A percentile compares a stretch with the other conserved stretches of the same genome.
Evolutionary conservation across 2,113 vertebrate species (phyloP).

Genomic region (Chaetops frenatus): DNA sequence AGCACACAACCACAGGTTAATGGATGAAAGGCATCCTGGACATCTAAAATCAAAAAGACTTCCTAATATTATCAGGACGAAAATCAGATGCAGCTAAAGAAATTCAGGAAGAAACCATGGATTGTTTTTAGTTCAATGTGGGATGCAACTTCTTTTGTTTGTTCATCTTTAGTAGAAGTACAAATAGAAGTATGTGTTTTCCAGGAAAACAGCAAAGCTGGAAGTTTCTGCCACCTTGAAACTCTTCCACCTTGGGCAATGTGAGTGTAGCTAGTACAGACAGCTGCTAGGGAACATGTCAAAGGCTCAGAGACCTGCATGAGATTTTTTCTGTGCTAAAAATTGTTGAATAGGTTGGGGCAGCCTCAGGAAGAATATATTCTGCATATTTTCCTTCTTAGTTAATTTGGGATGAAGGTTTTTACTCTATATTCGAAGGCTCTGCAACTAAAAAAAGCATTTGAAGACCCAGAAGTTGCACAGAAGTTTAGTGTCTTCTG

Average conservation of each 20-base stretch:
- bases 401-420: neutral
- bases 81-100: neutral
- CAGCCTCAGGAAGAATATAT: neutral
- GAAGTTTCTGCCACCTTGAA: neutral
- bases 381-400: neutral
- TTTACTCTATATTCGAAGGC: neutral
- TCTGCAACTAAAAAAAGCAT: neutral
- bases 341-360: neutral
- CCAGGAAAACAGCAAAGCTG: neutral
- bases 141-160: neutral
- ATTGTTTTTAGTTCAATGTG: neutral
- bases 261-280: neutral
- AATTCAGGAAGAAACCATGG: neutral
- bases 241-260: neutral
- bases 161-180: neutral
- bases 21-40: neutral
- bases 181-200: neutral
- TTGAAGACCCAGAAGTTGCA: neutral
- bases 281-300: neutral
- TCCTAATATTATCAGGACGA: neutral
- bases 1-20: neutral
- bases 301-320: neutral
- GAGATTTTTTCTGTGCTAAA: neutral
- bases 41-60: neutral
- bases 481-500: neutral